Base-by-base conservation (phyloP, 1,140 invertebrate genomes). In the Eulimnadia texana region DNA sequence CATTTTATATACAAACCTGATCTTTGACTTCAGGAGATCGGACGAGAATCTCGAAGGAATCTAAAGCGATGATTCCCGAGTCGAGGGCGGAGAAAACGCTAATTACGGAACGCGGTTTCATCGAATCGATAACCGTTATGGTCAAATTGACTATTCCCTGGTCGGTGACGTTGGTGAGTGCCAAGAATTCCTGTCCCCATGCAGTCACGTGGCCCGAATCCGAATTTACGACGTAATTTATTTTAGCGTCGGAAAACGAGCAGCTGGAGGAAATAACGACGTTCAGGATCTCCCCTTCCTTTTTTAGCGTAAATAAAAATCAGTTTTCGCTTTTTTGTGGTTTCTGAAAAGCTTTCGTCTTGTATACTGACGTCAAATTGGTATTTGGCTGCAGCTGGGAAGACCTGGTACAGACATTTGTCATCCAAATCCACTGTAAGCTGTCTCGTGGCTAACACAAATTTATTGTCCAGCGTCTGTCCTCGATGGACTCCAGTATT, bases 101-200 rank as follows among this genome's bases (percentile, higher is more conserved):
- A 19, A 57, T 33, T 1, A 57, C 33, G 24, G 55, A 27, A n/a
- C 55, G 55, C 55, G 55, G 55, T 13, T 29, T 57, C 55, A 57
- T 57, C 28, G 27, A 27, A 9, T 57, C 27, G 16, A 33, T 57
- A 9, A 57, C 11, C 11, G 55, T 27, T 2, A 57, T 33, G 55
- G 27, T 57, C 13, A 52, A 52, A 19, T 56, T 56, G 20, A 56
- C 23, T 1, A 25, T 2, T 9, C n/a, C 16, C 24, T 25, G 22
- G 13, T 25, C 24, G 55, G 22, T 22, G 20, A 27, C 11, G 20
- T 27, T 29, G 27, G 2, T 29, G 11, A 33, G 10, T 2, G 33
- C 28, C 13, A 57, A 33, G 6, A 29, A 57, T 20, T 57, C 55
- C n/a, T 57, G 55, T 3, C 55, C 55, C 55, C 55, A 57, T 0